Base-by-base conservation (phyloP, 2,113 vertebrate species). In the Uropsilus gracilis region DNA sequence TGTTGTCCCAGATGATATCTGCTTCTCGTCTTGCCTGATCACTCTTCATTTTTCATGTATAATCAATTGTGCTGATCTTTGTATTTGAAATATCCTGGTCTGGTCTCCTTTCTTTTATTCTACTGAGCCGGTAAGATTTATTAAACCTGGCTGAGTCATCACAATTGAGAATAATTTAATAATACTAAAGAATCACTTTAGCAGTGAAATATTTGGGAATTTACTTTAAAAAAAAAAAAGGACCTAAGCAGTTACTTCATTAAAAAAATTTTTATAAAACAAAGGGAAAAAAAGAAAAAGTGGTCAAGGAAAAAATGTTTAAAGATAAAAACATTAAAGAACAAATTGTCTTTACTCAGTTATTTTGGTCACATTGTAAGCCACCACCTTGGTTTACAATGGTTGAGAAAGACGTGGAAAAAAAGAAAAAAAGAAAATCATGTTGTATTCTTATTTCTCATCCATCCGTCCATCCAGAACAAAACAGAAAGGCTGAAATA, bases 401-500 rank as follows among this genome's bases (percentile, higher is more conserved):
- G 18, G 28, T n/a, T 81, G 66, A 82, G 50, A n/a, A 44, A 90
- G 16, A 90, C 72, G 26, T 64, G 5, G 9, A 55, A 55, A 55
- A 6, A 53, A 53, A 53, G 17, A 53, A 53, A 53, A 18, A 63
- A 57, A n/a, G 48, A 71, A 92, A 86, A 69, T 64, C 71, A 39
- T 92, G 39, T 82, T 83, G 44, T 93, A 87, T 94, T 94, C 44
- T 90, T 72, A 81, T 72, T 96, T 96, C 32, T 85, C 63, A 69
- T 69, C 37, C 30, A 50, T 82, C 37, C 30, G 46, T 82, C 34
- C 86, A 69, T 94, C 86, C 92, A 92, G 68, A 90, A 94, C 42
- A 76, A 86, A 86, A 82, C 55, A 82, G 22, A 95, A 78, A 95
- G 66, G 44, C 46, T 92, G 86, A 95, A 94, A 92, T 80, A 95